A percentile compares a stretch with the other conserved stretches of the same genome.
These are phyloP conservation scores for Melanostoma mellinum DNA, from an alignment of 2,888 invertebrate species.

Conservation along the genomic window DNA sequence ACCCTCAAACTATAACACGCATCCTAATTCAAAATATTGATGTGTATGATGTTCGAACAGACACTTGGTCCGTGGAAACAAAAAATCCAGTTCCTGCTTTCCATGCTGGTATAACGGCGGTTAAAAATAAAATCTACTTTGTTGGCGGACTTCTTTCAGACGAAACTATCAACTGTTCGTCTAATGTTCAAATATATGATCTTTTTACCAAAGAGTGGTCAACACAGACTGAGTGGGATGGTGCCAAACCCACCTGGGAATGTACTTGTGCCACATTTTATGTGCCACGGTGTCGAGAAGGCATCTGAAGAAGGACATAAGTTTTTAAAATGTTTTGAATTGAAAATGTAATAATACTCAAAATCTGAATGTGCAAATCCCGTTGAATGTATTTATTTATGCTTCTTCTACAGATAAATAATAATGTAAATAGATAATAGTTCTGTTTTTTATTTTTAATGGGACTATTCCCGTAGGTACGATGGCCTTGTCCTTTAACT, in stretches of 20 bases:
- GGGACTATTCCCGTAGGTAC: no score
- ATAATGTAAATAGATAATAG: no score
- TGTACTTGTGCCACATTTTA: conserved; percentile 87
- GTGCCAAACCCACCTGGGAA: conserved; percentile 88
- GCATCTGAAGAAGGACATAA: conserved; percentile 57
- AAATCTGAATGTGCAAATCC: no score
- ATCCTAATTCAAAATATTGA: conserved; percentile 86
- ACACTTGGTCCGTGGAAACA: conserved; percentile 85
- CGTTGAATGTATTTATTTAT: no score
- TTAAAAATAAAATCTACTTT: conserved; percentile 85
- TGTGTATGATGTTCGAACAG: conserved; percentile 84
- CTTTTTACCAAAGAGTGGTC: conserved; percentile 85
- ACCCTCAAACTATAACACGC: conserved; percentile 82
- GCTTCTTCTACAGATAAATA: no score
- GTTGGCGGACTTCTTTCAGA: conserved; percentile 88
- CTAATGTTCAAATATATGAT: conserved; percentile 87
- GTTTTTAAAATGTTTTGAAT: background rate
- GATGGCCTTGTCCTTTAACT: no score
- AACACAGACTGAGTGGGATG: conserved; percentile 83
- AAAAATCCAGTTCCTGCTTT: conserved; percentile 86
- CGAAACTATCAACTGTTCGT: conserved; percentile 86
- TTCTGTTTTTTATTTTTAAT: no score
- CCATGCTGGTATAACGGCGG: conserved; percentile 86
- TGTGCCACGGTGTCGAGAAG: conserved; percentile 83
- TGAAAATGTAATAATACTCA: no score